Evolutionary conservation across 2,888 invertebrate genomes (phyloP), one percentile per base, ranked within the genome.

Genomic region (Drosophila mettleri): DNA sequence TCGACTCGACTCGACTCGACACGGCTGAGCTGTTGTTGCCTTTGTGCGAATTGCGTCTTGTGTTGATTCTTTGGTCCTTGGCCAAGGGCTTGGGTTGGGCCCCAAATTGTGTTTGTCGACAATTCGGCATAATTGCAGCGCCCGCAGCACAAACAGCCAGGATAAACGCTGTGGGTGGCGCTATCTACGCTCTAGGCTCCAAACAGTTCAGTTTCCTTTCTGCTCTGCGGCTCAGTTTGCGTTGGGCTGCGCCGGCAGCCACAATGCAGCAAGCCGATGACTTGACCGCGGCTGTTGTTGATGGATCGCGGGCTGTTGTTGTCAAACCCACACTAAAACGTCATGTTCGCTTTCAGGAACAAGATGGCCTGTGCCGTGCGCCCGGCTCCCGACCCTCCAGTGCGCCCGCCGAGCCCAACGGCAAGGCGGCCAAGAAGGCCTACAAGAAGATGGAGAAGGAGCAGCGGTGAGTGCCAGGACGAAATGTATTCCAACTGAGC

Each of bases 401-500:
- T 80, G 92, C 92, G 51, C 92, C 92, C 34, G 89, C 90, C 52
- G 92, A 92, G 70, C 91, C 91, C 48, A 91, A 91, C 80, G 91
- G 91, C 69, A 92, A 92, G 86, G 92, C 91, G 57, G 91, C 92
- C 36, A 89, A 91, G 48, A 91, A 92, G 73, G 91, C 91, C 41
- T 91, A 91, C 61, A 92, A 92, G 69, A 91, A 91, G 76, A 91
- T 92, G 91, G 92, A 92, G 60, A 92, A 92, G 64, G 92, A 92
- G 76, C 92, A 92, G 49, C 87, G 90, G 91, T 91, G 70, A 83
- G 79, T 80, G 2, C 6, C 14, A 4, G 12, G 3, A 5, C 12
- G 0, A 10, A n/a, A n/a, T n/a, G 9, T 18, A 41, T 2, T 12
- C 8, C 6, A 34, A 3, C 1, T 3, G 8, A 10, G 34, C 10